phyloP scores from a whole-genome alignment of 2,888 invertebrate genomes.

The Arge pagana region DNA sequence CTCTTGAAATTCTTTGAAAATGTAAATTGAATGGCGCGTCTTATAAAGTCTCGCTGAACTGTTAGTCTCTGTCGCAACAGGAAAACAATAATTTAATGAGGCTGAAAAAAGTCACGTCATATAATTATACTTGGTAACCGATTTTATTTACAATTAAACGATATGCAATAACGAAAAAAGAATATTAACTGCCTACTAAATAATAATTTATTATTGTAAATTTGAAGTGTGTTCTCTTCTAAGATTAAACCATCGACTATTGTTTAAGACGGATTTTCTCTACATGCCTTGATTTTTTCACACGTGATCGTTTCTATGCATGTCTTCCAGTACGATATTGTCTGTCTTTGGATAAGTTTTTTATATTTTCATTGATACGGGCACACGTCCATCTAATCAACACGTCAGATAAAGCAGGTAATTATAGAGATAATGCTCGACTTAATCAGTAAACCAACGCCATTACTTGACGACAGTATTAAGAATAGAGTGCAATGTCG shows the following conservation, averaged over 20 bases:
- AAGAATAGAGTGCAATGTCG: background rate
- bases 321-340: background rate
- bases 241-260: constrained; percentile 34
- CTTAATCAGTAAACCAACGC: background rate
- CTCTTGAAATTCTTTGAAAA: no score
- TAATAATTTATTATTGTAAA: constrained; percentile 27
- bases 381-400: constrained; percentile 3
- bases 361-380: background rate
- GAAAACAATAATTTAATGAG: no score
- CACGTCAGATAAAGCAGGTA: constrained; percentile 10
- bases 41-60: no score
- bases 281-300: no score
- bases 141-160: no score
- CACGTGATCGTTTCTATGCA: no score
- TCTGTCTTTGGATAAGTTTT: background rate
- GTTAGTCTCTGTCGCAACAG: no score
- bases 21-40: no score
- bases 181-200: constrained; percentile 13
- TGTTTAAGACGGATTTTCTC: constrained; percentile 5
- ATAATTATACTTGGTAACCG: no score
- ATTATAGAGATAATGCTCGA: constrained; percentile 3
- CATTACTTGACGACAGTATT: background rate
- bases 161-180: background rate
- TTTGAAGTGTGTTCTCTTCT: constrained; percentile 31
- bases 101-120: no score